Evolutionary conservation across 2,888 invertebrate species (phyloP), one percentile per base, ranked within the genome.

Genomic region (Caenorhabditis sp.): DNA sequence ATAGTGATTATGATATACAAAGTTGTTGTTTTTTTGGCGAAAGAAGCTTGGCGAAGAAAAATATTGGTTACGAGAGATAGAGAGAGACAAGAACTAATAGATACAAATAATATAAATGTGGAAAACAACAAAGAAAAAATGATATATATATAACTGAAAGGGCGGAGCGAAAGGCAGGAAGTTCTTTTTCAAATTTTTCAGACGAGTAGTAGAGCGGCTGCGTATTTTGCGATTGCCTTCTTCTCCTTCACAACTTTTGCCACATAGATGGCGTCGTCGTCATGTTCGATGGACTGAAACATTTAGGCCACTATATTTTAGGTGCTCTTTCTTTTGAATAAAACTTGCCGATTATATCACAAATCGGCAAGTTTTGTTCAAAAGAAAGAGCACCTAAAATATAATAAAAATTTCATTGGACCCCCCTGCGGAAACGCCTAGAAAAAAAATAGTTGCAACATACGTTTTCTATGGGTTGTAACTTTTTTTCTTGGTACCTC

Each of bases 171-270:
- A 24, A 31, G 37, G 64, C 23, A n/a, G n/a, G 26, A 8, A 49
- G 23, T 3, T 49, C 27, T 50, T 24, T 24, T n/a, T n/a, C n/a
- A n/a, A n/a, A n/a, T n/a, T n/a, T 31, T 49, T 62, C 63, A 71
- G 63, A 71, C 58, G 59, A 71, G 63, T 51, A 71, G 64, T 31
- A 71, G 66, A 17, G 79, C 77, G n/a, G 84, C 84, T 17, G 80
- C 62, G 61, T 83, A 84, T 63, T 84, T 84, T 21, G 84, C 82
- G 27, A 84, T 78, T 31, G 84, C 84, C 67, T 84, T 84, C 76
- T 84, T 84, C 62, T 84, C 84, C 58, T 82, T 83, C 63, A 84
- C 83, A 61, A 84, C 82, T 75, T 84, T 84, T 26, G 83, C 84
- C 55, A 81, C 79, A 62, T 84, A 84, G 10, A 79, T 71, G 49